Evolutionary conservation across 2,113 vertebrate genomes (phyloP).

Genomic region (Hippocampus comes): DNA sequence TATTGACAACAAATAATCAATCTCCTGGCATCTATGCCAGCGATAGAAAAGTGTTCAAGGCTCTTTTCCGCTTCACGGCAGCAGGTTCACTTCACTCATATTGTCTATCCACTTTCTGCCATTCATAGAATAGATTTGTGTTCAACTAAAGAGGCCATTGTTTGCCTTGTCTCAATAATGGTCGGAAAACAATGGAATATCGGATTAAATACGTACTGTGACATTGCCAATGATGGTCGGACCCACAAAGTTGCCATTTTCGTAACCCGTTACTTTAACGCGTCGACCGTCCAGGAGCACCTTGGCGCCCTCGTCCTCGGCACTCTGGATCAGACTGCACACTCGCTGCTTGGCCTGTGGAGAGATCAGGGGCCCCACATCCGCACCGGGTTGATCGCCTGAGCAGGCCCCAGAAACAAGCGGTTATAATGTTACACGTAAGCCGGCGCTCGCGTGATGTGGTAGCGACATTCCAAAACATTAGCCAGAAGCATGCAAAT

Average conservation of each 20-base stretch:
- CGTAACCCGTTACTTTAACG: conserved; percentile 89
- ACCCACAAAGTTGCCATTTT: conserved; percentile 94
- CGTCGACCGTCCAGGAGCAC: conserved; percentile 88
- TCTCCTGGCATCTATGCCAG: no score
- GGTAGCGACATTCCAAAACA: conserved; percentile 26
- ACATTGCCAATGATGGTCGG: conserved; percentile 87
- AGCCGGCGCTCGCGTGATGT: conserved; percentile 4
- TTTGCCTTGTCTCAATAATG: no score
- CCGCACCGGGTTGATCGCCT: conserved; percentile 95
- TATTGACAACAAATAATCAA: no score
- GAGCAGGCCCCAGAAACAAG: conserved; percentile 54
- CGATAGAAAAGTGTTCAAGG: no score
- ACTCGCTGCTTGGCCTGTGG: conserved; percentile 87
- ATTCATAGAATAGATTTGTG: no score
- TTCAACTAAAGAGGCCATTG: no score
- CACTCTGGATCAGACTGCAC: conserved; percentile 85
- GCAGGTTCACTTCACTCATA: no score
- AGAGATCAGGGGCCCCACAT: conserved; percentile 91
- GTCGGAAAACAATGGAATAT: no score
- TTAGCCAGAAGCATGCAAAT: conserved; percentile 36
- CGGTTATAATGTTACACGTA: conserved; percentile 46
- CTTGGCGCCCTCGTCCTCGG: conserved; percentile 84
- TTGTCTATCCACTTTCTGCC: no score
- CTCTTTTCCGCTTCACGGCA: no score
- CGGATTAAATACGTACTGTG: conserved; percentile 71